These are phyloP conservation scores for Epizoanthus stellaris DNA, from an alignment of 92 coral and sea anemone species.

Conservation along the genomic window DNA sequence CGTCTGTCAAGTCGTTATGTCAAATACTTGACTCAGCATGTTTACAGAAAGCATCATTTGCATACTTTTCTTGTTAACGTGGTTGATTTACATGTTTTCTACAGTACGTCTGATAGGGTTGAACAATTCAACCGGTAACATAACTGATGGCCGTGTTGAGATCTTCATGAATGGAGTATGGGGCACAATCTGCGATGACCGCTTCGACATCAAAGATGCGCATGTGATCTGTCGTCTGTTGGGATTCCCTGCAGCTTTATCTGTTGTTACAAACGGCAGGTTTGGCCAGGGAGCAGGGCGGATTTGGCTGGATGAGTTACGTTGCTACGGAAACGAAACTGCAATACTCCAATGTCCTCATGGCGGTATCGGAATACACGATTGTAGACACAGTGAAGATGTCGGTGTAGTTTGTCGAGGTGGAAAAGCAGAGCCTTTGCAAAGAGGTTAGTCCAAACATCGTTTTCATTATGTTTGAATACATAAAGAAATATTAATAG, in stretches of 20 bases:
- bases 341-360: too few species aligned
- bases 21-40: too few species aligned
- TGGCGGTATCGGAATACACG: background rate
- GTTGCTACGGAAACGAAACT: too few species aligned
- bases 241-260: constrained; percentile 18
- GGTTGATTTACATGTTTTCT: too few species aligned
- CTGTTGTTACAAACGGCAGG: background rate
- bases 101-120: background rate
- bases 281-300: too few species aligned
- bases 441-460: background rate
- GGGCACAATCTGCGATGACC: too few species aligned
- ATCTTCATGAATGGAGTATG: background rate
- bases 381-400: constrained; percentile 8
- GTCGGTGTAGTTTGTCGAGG: background rate
- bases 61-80: too few species aligned
- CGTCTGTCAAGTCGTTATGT: too few species aligned
- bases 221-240: constrained; percentile 10
- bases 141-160: constrained; percentile 35
- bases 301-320: too few species aligned
- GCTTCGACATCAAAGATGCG: background rate
- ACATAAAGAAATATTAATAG: too few species aligned
- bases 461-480: too few species aligned
- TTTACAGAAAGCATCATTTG: too few species aligned
- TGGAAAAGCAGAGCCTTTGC: background rate
- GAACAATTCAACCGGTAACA: constrained; percentile 8